These are phyloP conservation scores for Siphamia tubifer DNA, from an alignment of 2,113 vertebrate species.

Conservation along the genomic window DNA sequence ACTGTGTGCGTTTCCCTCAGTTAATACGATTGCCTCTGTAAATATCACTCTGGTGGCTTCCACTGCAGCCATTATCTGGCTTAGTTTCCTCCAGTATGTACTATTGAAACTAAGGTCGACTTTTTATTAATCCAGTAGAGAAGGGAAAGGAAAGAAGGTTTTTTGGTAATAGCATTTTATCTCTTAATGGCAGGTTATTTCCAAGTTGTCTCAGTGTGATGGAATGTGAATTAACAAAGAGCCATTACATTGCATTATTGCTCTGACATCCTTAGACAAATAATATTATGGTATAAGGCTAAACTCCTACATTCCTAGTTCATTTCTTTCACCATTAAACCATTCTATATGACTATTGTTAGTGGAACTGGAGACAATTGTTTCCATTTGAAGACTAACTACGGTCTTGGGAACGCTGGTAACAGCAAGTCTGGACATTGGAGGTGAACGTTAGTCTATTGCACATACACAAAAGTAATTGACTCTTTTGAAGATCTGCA, in stretches of 20 bases:
- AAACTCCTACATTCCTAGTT: neutral
- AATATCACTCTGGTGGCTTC: neutral
- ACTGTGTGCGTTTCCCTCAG: neutral
- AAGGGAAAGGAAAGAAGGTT: neutral
- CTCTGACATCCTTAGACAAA: neutral
- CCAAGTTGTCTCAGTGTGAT: constrained; percentile 15
- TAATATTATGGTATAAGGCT: neutral
- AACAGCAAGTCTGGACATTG: neutral
- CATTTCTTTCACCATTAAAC: constrained; percentile 4
- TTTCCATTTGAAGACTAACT: neutral
- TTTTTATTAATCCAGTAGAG: constrained; percentile 6
- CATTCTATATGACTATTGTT: neutral
- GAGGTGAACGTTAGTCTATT: neutral
- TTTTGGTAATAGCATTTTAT: constrained; percentile 3
- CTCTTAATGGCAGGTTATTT: constrained; percentile 22
- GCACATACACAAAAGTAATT: constrained; percentile 31
- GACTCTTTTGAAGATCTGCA: constrained; percentile 34
- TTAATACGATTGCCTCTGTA: neutral
- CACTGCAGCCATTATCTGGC: neutral
- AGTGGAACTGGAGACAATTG: neutral
- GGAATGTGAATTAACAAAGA: constrained; percentile 9
- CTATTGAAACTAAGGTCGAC: neutral
- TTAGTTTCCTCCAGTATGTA: neutral
- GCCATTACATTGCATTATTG: neutral
- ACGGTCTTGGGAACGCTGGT: neutral